Conservation (phyloP, 30 jellyfish, hydroid and myxozoan species). For the Euphysa ruthae region DNA sequence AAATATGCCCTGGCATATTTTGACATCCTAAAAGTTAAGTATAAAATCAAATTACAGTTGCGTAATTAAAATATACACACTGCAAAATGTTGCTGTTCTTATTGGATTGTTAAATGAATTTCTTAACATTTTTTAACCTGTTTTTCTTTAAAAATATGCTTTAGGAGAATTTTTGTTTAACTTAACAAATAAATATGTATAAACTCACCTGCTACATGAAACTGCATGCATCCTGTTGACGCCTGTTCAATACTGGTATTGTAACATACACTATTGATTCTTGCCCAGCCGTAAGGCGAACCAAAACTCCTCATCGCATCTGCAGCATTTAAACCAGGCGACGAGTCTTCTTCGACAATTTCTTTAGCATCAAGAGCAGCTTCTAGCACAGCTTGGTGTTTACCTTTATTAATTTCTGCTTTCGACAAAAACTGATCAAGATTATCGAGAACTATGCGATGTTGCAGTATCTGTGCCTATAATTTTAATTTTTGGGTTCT, state of each 20-base stretch:
- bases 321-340: conserved; percentile 93
- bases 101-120: too few species aligned
- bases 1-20: too few species aligned
- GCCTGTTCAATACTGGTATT: conserved; percentile 81
- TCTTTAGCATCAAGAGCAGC: conserved; percentile 98
- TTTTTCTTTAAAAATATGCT: background rate
- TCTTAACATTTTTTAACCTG: too few species aligned
- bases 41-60: too few species aligned
- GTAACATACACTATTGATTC: conserved; percentile 73
- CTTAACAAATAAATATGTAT: background rate
- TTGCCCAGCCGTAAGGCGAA: conserved; percentile 75
- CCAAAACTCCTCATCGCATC: conserved; percentile 81
- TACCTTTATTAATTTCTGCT: conserved; percentile 89
- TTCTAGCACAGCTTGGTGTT: conserved; percentile 94
- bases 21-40: too few species aligned
- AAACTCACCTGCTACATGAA: conserved; percentile 61
- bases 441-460: conserved; percentile 62
- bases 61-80: too few species aligned
- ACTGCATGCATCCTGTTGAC: conserved; percentile 96
- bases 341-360: conserved; percentile 86
- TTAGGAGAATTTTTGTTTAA: background rate
- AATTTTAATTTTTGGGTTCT: too few species aligned
- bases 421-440: conserved; percentile 60
- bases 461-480: conserved; percentile 83
- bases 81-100: too few species aligned